Evolutionary conservation across 2,797 vertebrate species (phyloP), one percentile per base, ranked within the genome.

Genomic region (Peromyscus attwateri): DNA sequence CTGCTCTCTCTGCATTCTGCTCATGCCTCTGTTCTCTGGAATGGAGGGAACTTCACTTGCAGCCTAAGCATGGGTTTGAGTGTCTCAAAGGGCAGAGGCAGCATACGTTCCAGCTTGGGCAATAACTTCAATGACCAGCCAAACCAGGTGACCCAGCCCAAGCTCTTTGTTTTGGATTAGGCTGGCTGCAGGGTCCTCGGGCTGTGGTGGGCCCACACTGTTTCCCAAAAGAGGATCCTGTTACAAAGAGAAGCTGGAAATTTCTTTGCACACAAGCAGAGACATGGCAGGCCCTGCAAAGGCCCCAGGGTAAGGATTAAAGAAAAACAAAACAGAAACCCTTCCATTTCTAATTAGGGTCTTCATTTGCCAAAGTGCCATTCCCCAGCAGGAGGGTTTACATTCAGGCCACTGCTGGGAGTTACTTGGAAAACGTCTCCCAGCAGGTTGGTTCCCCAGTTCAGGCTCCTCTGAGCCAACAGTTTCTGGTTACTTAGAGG

Each of bases 301-400:
- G 98, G 98, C 99, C 98, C 98, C 98, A 76, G 98, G 99, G 98
- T 97, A 98, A 98, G 98, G 98, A 99, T 99, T 98, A 99, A 98
- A 98, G 98, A 98, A 98, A 98, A 99, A 98, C 98, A 99, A 98
- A 98, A 98, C 96, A 98, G 98, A 98, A 99, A 98, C 97, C 98
- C 98, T 98, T 98, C 98, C 98, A 98, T 98, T 98, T 98, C 98
- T 99, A 99, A 99, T 99, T 99, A 99, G 98, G 98, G 98, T 98
- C 98, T 99, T 98, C 98, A 98, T 98, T 98, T 99, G 98, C 98
- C 98, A 99, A 98, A 98, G 98, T 98, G 98, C 98, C 98, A 97
- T 98, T 98, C 98, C 98, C 97, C 98, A 97, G 98, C 96, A 0
- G 98, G 98, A 98, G 96, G 98, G 98, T 98, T 98, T 98, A 98